Evolutionary conservation across 2,888 invertebrate species (phyloP).

Genomic region (Cataglyphis altisquamis): DNA sequence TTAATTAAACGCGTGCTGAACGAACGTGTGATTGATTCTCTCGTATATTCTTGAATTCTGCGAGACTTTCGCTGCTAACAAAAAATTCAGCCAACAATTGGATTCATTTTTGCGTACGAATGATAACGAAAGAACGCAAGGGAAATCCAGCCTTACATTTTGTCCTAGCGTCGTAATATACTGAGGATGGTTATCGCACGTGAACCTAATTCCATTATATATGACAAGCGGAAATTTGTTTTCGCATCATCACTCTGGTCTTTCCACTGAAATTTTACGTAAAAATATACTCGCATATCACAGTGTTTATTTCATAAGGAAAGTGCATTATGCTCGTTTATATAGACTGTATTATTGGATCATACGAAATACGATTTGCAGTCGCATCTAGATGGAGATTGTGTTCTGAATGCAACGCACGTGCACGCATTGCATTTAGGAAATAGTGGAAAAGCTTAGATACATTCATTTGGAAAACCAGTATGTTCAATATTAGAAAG

Average conservation of each 20-base stretch:
- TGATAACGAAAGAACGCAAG: conserved; percentile 16
- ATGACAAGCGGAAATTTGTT: conserved; percentile 55
- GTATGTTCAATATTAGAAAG: neutral
- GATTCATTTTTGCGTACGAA: conserved; percentile 13
- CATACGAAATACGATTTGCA: neutral
- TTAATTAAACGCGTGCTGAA: neutral
- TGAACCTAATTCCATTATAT: conserved; percentile 68
- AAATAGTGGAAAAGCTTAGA: conserved; percentile 15
- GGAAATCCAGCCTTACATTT: conserved; percentile 22
- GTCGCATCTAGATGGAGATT: conserved; percentile 17
- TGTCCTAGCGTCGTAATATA: conserved; percentile 25
- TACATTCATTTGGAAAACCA: neutral
- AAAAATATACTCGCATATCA: neutral
- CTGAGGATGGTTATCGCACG: conserved; percentile 42
- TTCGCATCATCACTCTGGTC: conserved; percentile 21
- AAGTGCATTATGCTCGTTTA: neutral
- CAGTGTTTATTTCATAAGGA: conserved; percentile 11
- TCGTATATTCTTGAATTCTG: conserved; percentile 19
- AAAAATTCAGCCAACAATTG: neutral
- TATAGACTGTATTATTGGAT: neutral
- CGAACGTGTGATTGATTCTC: neutral
- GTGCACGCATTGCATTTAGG: neutral
- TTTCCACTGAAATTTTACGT: conserved; percentile 34
- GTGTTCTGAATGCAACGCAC: neutral
- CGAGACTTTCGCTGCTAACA: neutral